Evolutionary conservation across 2,888 invertebrate species (phyloP).

Genomic region (Trypoxylon attenuatum): DNA sequence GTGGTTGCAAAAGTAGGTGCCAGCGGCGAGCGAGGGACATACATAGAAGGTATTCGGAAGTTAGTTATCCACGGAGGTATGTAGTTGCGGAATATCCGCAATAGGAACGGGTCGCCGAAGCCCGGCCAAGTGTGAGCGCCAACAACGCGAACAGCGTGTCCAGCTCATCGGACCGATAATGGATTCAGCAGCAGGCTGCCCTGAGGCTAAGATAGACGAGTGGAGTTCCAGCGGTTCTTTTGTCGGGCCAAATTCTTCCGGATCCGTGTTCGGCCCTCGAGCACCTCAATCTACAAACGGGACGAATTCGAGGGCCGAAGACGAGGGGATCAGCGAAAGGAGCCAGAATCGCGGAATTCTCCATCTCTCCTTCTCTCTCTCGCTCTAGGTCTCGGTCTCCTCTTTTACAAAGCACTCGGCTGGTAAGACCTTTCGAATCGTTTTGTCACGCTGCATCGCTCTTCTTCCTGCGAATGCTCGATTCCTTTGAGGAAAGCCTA

Average conservation of each 20-base stretch:
- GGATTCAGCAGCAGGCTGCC: slow-evolving; percentile 19
- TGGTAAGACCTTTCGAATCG: slow-evolving; percentile 27
- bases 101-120: slow-evolving; percentile 1
- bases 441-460: slow-evolving; percentile 18
- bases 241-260: slow-evolving; percentile 21
- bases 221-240: slow-evolving; percentile 5
- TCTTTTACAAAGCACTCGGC: slow-evolving; percentile 26
- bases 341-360: too few species aligned
- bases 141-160: neutral
- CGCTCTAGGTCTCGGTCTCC: too few species aligned
- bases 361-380: too few species aligned
- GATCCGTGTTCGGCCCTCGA: slow-evolving; percentile 1
- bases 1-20: neutral
- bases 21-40: neutral
- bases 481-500: neutral
- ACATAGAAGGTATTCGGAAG: slow-evolving; percentile 1
- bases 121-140: neutral
- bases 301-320: slow-evolving; percentile 16
- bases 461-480: slow-evolving; percentile 16
- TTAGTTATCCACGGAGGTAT: slow-evolving; percentile 3
- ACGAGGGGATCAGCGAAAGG: neutral
- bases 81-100: neutral
- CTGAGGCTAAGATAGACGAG: slow-evolving; percentile 5
- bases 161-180: slow-evolving; percentile 24
- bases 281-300: slow-evolving; percentile 13